Evolutionary conservation across 1,140 invertebrate species (phyloP), one percentile per base, ranked within the genome.

Genomic region (Drosophila sp.): DNA sequence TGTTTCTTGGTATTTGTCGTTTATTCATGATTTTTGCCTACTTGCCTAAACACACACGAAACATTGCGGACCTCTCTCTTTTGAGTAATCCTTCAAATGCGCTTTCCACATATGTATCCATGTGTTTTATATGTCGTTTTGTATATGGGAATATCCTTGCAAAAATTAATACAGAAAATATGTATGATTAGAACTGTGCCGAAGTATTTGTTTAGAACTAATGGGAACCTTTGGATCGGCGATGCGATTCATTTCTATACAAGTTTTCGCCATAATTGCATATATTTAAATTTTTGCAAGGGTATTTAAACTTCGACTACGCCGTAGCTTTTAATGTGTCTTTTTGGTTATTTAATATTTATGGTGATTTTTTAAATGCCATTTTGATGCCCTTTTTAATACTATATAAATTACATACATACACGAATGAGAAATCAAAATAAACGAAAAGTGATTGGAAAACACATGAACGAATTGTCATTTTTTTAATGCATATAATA

Each of bases 331-430:
- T 10, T 3, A 3, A 2, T 65, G 10, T 50, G 27, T 27, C 7
- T 50, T 23, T 44, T n/a, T 23, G 23, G 17, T 25, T 27, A 27
- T 71, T 60, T 47, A 41, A 35, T 69, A 68, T 54, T 41, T 66
- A 58, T 70, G 70, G 71, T 82, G 67, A 72, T 82, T 65, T 76
- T 60, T 67, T 87, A 87, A 87, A 87, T 87, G 79, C 44, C 83
- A 73, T 71, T 73, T 83, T 58, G 32, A 86, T 89, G 83, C 80
- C 80, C 35, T 8, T 83, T 83, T 89, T 83, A 76, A 87, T 86
- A 76, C 64, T 78, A 83, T 87, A 77, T 87, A 77, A 87, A 87
- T 89, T 87, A 79, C 84, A 87, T 87, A 87, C 83, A 82, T 83
- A 86, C 80, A 86, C 87, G 79, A 89, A 80, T 87, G 87, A 58